Base-by-base conservation (phyloP, 2,113 vertebrate species). In the Urocitellus parryii region DNA sequence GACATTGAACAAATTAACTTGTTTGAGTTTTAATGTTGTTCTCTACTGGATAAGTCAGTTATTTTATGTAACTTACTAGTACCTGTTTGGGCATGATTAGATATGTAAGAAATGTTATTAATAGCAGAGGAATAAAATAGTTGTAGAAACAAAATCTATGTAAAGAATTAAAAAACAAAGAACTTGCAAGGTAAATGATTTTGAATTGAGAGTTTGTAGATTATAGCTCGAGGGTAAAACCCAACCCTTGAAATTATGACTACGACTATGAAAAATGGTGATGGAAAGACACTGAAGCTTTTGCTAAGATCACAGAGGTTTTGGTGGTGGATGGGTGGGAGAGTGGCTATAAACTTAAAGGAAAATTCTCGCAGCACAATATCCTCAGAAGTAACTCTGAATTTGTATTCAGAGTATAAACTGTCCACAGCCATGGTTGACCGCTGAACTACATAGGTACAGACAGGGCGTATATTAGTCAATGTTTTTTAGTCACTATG, bases 101-200 rank as follows among this genome's bases (percentile, higher is more conserved):
- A n/a, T 34, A 7, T 74, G 12, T 79, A 73, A 73, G 37, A 72
- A 37, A 61, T 78, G 8, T 70, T 78, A 24, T 90, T 56, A 79
- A 58, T 67, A 45, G 2, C 45, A 93, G 34, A 77, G 24, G 13
- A 73, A 11, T 82, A 63, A 95, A 65, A n/a, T 81, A 74, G 37
- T 82, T 88, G 14, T 24, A 73, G 63, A 34, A 67, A 63, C 22
- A 92, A 89, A 86, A 48, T 65, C 22, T 63, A 24, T 89, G 39
- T 78, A 72, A 94, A 74, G 14, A 13, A 8, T 76, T 95, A 51
- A 77, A 87, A 93, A 87, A 34, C 72, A 87, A 48, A 32, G 84
- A 77, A 48, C 45, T 27, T 93, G 53, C 3, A 24, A 18, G 20
- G 27, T 20, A 5, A 83, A 58, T 17, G 32, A 24, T 16, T 74